These are phyloP conservation scores for Mylabris sibirica DNA, from an alignment of 2,888 invertebrate genomes.

Conservation along the genomic window DNA sequence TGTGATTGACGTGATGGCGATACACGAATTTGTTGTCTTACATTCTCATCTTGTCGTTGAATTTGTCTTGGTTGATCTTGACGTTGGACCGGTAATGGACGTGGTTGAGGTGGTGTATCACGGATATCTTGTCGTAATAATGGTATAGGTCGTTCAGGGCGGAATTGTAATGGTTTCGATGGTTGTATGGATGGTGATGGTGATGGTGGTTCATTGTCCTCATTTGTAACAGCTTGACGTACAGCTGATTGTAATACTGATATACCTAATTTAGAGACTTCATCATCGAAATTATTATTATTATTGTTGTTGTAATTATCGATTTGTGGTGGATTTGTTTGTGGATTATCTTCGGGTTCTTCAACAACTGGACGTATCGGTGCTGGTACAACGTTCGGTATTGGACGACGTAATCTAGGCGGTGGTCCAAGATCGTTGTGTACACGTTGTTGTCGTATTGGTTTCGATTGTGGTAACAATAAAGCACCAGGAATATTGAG, in stretches of 20 bases:
- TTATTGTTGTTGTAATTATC: not conserved
- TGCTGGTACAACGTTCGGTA: constrained; percentile 55
- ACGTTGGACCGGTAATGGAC: constrained; percentile 31
- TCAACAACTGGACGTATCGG: constrained; percentile 71
- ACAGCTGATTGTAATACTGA: constrained; percentile 46
- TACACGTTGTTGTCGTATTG: constrained; percentile 50
- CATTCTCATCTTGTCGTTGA: constrained; percentile 41
- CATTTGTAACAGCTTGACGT: constrained; percentile 43
- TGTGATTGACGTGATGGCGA: constrained; percentile 35
- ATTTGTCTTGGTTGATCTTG: constrained; percentile 28
- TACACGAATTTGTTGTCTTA: constrained; percentile 18
- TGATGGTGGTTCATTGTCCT: constrained; percentile 43
- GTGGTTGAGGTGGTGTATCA: constrained; percentile 15
- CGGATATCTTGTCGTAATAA: constrained; percentile 28
- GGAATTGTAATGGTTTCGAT: constrained; percentile 47
- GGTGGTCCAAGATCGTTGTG: constrained; percentile 49
- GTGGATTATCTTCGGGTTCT: constrained; percentile 66
- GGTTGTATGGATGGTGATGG: not conserved
- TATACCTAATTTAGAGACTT: constrained; percentile 52
- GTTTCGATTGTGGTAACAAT: constrained; percentile 56
- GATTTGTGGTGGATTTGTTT: constrained; percentile 48
- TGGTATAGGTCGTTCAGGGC: constrained; percentile 57
- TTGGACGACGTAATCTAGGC: constrained; percentile 60
- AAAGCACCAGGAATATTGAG: constrained; percentile 73
- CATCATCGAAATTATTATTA: constrained; percentile 49